Evolutionary conservation across 2,888 invertebrate genomes (phyloP), one percentile per base, ranked within the genome.

Genomic region (Tromatobia lineatoria): DNA sequence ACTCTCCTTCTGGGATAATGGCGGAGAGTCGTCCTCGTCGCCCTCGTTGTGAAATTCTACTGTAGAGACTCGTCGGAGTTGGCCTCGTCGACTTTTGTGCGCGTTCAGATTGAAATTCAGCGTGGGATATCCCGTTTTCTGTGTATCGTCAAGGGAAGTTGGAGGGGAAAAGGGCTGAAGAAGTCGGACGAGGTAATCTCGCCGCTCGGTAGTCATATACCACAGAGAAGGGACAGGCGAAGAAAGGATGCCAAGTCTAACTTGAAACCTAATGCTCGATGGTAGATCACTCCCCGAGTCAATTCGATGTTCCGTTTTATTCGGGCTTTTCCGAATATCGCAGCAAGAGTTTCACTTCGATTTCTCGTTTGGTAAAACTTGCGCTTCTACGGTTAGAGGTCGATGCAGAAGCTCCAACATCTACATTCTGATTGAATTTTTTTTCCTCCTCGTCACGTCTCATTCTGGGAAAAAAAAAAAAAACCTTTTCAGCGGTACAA

Each of bases 51-150:
- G 70, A 75, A 77, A 42, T 80, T 69, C 69, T 61, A 23, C 81
- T 38, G 29, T 38, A 73, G 25, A 67, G 74, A 34, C 57, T 45
- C 23, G 34, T 11, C 61, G 59, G 74, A 69, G 61, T 81, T 77
- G 73, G 61, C 59, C 52, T 57, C 77, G 74, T 34, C 64, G 85
- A 86, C 86, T 87, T 87, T 87, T 87, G 86, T 87, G 76, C 83
- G 78, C 79, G 80, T 85, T 89, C 88, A 89, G 91, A 93, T 93
- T 93, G 92, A 92, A 93, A 92, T 92, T 93, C 92, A 92, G 89
- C 91, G 90, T 91, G 87, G 90, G 90, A 92, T 92, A 90, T 25
- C 59, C 50, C 50, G 52, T 66, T 78, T 47, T 80, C 47, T 74
- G 80, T 82, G 78, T 76, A 75, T 74, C 29, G 61, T 8, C 18